Evolutionary conservation across 1,140 invertebrate genomes (phyloP), one percentile per base, ranked within the genome.

Genomic region (Helicoverpa armigera): DNA sequence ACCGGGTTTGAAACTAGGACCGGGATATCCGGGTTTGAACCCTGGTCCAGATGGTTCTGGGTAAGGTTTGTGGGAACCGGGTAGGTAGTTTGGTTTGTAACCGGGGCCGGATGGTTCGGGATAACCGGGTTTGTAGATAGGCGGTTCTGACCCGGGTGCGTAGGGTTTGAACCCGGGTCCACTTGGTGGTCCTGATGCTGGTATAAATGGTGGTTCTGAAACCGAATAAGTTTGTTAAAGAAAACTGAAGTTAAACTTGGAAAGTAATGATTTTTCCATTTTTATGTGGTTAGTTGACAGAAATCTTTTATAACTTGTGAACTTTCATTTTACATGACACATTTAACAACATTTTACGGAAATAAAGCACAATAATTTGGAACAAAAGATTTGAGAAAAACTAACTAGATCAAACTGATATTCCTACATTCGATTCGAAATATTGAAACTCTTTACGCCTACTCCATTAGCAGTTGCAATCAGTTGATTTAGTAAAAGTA

Each of bases 121-220:
- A 74, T 85, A 79, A 18, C 75, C 72, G 5, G 84, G 83, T 80
- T 83, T 85, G 14, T 35, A 72, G 14, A 11, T 13, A 0, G 82
- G 67, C 11, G 31, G 54, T 12, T 79, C 35, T 86, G 58, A 82
- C 48, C 75, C 84, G 18, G 83, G 74, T 16, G 83, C 79, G 29
- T 86, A 87, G 2, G 90, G 81, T 61, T 79, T 85, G 54, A 60
- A 83, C 10, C 76, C 80, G 54, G 85, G 87, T 23, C 87, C 92
- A 16, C 87, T 89, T n/a, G 89, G 73, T 53, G 84, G 89, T 54
- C 90, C 91, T 16, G 91, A 88, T n/a, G 83, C 80, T 7, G 86
- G 79, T 60, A 87, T 81, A 56, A 89, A 90, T 2, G 86, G 81
- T 80, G 76, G 23, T 29, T 88, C 91, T 91, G 86, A 43, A 43